These are phyloP conservation scores for Solenodon paradoxus DNA, from an alignment of 2,113 vertebrate species.

Conservation along the genomic window DNA sequence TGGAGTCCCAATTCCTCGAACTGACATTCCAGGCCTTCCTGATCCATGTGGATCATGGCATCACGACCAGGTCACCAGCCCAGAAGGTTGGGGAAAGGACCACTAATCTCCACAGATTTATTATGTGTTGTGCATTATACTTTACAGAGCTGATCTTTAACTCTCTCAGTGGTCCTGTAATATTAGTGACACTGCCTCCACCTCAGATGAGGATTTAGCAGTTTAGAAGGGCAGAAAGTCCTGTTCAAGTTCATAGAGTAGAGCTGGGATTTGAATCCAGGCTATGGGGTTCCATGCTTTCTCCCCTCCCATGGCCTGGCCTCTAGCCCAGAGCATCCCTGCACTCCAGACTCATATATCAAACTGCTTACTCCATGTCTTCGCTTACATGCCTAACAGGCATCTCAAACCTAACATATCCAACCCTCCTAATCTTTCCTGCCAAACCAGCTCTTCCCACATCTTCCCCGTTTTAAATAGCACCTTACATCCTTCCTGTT, in stretches of 20 bases:
- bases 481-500: background rate
- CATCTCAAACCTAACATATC: background rate
- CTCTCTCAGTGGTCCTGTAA: background rate
- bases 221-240: background rate
- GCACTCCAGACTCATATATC: background rate
- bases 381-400: background rate
- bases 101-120: too few relatives aligned
- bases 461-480: background rate
- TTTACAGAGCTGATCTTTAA: background rate
- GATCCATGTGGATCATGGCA: background rate
- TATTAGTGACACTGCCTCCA: too few relatives aligned
- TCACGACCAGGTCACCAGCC: background rate
- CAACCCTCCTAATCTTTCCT: background rate
- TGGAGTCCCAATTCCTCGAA: background rate
- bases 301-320: background rate
- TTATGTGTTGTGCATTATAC: fast-evolving
- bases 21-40: background rate
- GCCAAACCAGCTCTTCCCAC: background rate
- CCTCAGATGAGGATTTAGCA: background rate
- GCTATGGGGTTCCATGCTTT: background rate
- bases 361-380: background rate
- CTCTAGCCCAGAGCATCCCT: background rate
- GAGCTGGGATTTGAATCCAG: background rate
- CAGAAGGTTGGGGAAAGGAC: background rate
- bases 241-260: background rate